Conservation (phyloP, 2,888 invertebrate species). For the Mactromeris polynyma region DNA sequence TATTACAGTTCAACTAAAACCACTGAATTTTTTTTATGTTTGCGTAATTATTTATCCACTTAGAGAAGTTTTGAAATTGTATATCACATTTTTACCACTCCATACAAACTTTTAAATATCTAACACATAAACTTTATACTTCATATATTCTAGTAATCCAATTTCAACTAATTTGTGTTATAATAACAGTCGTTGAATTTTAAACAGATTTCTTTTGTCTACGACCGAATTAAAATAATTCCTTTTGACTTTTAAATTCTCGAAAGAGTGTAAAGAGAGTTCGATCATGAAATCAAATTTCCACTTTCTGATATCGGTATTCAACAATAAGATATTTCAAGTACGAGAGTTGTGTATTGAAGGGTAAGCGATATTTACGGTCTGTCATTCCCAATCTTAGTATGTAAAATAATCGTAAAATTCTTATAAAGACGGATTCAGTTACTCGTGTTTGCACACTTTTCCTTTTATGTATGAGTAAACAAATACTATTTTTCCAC, state of each 20-base stretch:
- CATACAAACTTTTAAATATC: no score
- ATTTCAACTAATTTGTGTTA: not conserved
- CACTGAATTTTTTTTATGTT: no score
- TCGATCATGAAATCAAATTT: conserved; percentile 1
- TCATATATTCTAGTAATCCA: not conserved
- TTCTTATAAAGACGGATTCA: not conserved
- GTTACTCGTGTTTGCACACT: not conserved
- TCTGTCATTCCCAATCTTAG: not conserved
- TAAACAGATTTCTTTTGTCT: not conserved
- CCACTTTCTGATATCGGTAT: not conserved
- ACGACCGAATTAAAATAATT: conserved; percentile 1
- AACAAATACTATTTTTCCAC: not conserved
- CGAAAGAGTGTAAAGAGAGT: not conserved
- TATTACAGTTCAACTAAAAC: not conserved
- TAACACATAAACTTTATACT: not conserved
- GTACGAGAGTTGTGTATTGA: not conserved
- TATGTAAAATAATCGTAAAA: not conserved
- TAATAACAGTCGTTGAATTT: not conserved
- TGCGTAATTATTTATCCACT: not conserved
- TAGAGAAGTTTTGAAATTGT: not conserved
- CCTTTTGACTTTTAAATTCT: conserved; percentile 8
- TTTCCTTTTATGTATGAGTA: not conserved
- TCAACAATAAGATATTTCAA: not conserved
- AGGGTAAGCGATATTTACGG: not conserved
- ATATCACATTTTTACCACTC: not conserved